Evolutionary conservation across 2,888 invertebrate genomes (phyloP).

Genomic region (Calameuta filiformis): DNA sequence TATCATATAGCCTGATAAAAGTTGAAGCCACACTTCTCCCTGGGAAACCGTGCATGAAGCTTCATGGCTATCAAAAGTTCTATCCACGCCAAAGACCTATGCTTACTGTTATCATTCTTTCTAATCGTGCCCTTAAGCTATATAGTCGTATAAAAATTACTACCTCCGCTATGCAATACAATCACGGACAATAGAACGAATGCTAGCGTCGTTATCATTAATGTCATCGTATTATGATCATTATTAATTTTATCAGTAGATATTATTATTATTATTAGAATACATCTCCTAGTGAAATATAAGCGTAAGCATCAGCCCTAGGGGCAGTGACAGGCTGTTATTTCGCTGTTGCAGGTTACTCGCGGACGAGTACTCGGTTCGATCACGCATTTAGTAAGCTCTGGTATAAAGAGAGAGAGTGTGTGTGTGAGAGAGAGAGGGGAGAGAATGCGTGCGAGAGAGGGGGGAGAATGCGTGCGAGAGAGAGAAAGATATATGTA

Average conservation of each 20-base stretch:
- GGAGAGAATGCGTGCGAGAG: background rate
- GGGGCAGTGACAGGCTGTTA: constrained; percentile 61
- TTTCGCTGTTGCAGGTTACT: constrained; percentile 66
- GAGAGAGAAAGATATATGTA: constrained; percentile 5
- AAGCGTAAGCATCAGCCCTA: constrained; percentile 42
- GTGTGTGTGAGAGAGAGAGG: constrained; percentile 41
- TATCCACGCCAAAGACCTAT: background rate
- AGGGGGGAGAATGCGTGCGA: background rate
- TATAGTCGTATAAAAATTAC: background rate
- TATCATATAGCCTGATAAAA: background rate
- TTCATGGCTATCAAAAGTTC: background rate
- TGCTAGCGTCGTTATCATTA: background rate
- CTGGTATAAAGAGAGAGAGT: constrained; percentile 52
- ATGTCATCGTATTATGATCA: background rate
- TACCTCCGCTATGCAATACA: background rate
- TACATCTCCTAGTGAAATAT: constrained; percentile 13
- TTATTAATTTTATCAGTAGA: background rate
- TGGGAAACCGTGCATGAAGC: background rate
- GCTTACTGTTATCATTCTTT: background rate
- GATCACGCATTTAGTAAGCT: constrained; percentile 66
- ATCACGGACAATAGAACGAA: background rate
- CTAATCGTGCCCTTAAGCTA: background rate
- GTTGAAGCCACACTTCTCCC: background rate
- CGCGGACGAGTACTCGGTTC: constrained; percentile 65
- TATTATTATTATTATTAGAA: background rate